Conservation (phyloP, 2,113 vertebrate genomes). For the Pygoscelis adeliae region DNA sequence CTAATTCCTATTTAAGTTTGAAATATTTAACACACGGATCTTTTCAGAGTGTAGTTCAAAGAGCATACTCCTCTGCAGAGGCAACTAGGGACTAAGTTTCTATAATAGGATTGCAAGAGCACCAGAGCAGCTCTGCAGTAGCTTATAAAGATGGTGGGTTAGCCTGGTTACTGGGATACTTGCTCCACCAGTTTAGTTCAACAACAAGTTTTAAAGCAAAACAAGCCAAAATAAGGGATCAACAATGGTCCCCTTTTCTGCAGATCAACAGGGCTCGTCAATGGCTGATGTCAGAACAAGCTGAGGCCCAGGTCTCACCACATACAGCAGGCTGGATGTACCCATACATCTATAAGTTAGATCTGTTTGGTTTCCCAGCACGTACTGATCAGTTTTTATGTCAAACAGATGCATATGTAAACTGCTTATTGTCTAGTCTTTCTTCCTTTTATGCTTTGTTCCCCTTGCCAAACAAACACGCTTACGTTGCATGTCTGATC, state of each 20-base stretch:
- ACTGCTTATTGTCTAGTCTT: neutral
- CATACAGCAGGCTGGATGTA: neutral
- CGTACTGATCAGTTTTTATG: neutral
- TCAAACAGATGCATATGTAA: neutral
- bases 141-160: neutral
- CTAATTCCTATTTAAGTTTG: slow-evolving; percentile 58
- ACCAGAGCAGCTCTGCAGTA: neutral
- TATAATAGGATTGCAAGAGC: neutral
- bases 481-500: neutral
- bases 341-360: neutral
- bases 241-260: neutral
- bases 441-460: neutral
- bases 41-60: slow-evolving; percentile 36
- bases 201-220: neutral
- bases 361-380: neutral
- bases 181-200: neutral
- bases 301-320: neutral
- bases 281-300: neutral
- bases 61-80: neutral
- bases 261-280: neutral
- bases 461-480: neutral
- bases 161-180: neutral
- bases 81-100: neutral
- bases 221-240: neutral
- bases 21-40: slow-evolving; percentile 59